Evolutionary conservation across 2,888 invertebrate genomes (phyloP).

Genomic region (Orthosia incerta): DNA sequence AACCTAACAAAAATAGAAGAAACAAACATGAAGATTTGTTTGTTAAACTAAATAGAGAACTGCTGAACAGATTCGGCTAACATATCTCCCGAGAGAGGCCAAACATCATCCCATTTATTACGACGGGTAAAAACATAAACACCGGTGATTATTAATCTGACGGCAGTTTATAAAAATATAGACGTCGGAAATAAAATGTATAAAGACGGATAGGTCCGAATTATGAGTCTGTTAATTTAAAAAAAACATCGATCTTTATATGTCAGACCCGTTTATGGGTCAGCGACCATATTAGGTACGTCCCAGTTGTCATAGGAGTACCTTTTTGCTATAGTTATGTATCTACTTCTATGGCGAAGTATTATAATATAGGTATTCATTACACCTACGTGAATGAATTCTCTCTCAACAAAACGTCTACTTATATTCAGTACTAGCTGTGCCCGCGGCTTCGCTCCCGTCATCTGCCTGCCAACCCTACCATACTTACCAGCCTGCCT

Average conservation of each 20-base stretch:
- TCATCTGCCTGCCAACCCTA: too few species aligned
- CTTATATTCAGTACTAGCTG: not conserved
- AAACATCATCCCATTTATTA: conserved; percentile 62
- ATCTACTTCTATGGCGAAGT: not conserved
- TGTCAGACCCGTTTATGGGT: conserved; percentile 43
- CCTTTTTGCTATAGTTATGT: conserved; percentile 1
- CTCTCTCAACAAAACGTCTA: not conserved
- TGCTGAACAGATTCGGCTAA: conserved; percentile 32
- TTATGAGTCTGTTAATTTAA: conserved; percentile 32
- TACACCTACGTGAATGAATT: not conserved
- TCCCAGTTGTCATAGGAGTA: conserved; percentile 34
- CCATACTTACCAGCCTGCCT: too few species aligned
- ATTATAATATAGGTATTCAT: not conserved
- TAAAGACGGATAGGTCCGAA: conserved; percentile 13
- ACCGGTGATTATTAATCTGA: conserved; percentile 56
- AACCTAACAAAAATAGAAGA: conserved; percentile 49
- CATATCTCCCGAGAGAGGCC: conserved; percentile 49
- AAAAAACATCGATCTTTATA: conserved; percentile 41
- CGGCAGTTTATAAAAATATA: conserved; percentile 43
- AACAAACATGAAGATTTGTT: conserved; percentile 58
- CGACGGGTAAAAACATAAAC: conserved; percentile 54
- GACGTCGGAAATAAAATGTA: conserved; percentile 44
- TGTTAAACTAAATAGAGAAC: conserved; percentile 57
- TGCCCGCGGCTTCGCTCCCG: too few species aligned
- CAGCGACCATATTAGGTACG: conserved; percentile 44